Evolutionary conservation across 2,113 vertebrate species (phyloP), one percentile per base, ranked within the genome.

Genomic region (Rhinolophus sinicus): DNA sequence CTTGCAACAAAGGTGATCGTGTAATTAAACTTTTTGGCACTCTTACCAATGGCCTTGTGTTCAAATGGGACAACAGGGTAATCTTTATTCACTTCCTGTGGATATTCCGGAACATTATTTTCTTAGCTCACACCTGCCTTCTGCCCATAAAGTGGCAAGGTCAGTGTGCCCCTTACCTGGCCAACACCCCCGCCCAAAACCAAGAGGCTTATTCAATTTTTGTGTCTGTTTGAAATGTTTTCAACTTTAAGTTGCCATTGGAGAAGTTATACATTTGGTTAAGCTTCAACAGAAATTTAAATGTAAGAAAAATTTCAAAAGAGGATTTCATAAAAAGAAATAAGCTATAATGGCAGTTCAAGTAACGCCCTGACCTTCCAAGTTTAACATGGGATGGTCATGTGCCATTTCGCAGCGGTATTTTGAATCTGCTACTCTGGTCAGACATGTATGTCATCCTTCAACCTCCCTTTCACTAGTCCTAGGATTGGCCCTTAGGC

Each of bases 281-380:
- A 95, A 86, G 50, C 26, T 67, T 73, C 69, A 70, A 40, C 0
- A 58, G 73, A 92, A 85, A 89, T 89, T 60, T 83, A 90, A 90
- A 90, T 80, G 60, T 56, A 19, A 88, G 85, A 89, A 85, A 76
- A 94, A 33, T 83, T 33, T 77, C 16, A 52, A 26, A 67, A 62
- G 91, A 84, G 3, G 56, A 80, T 73, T 95, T 91, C 24, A 52
- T 44, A 75, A 60, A 40, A 38, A 86, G 28, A n/a, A 88, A n/a
- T 50, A 90, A 60, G 10, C n/a, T 2, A 15, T 64, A 80, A 67
- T 15, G 50, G 12, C 11, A 67, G 47, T 50, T 78, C 14, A 56
- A 69, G 60, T 21, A 73, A 26, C 1, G 2, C 14, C 7, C 22
- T 26, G 26, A 77, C 35, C 26, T 93, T 54, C 44, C 24, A 78